A percentile compares a stretch with the other conserved stretches of the same genome.
Conservation (phyloP, 2,888 invertebrate genomes). For the Brachyptera risi region DNA sequence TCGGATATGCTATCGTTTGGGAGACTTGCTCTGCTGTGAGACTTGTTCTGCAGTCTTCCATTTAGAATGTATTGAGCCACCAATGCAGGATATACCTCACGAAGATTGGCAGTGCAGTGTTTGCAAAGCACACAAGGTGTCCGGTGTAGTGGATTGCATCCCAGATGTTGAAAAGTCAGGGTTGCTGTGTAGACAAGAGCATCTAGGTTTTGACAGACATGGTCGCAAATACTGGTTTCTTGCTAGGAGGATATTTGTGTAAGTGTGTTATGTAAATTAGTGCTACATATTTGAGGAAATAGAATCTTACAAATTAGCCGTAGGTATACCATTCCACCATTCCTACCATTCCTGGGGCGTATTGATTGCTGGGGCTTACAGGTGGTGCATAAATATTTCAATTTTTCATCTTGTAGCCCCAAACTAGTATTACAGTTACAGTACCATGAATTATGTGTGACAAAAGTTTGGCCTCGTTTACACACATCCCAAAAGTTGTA, state of each 20-base stretch:
- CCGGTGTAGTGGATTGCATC: slow-evolving; percentile 91
- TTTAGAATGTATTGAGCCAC: slow-evolving; percentile 93
- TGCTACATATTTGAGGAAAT: no score
- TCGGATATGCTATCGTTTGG: slow-evolving; percentile 84
- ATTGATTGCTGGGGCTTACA: no score
- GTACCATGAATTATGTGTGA: no score
- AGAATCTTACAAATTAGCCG: no score
- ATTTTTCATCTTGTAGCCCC: no score
- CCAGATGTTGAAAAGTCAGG: slow-evolving; percentile 89
- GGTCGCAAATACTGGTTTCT: slow-evolving; percentile 98
- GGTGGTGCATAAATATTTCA: no score
- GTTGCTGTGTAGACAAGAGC: slow-evolving; percentile 86
- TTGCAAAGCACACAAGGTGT: slow-evolving; percentile 86
- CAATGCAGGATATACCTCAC: slow-evolving; percentile 87
- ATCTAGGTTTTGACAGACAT: slow-evolving; percentile 91
- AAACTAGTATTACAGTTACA: no score
- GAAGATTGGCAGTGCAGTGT: slow-evolving; percentile 97
- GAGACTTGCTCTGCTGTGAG: slow-evolving; percentile 95
- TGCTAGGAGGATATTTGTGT: slow-evolving; percentile 88
- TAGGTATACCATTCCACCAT: no score
- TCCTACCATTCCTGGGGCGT: no score
- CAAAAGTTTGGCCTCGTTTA: no score
- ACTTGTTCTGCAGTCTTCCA: slow-evolving; percentile 98
- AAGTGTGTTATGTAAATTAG: no score
- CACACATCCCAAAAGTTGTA: no score